A percentile compares a stretch with the other conserved stretches of the same genome.
These are phyloP conservation scores for Rhabdomys pumilio DNA, from an alignment of 2,797 vertebrate species.

Conservation along the genomic window DNA sequence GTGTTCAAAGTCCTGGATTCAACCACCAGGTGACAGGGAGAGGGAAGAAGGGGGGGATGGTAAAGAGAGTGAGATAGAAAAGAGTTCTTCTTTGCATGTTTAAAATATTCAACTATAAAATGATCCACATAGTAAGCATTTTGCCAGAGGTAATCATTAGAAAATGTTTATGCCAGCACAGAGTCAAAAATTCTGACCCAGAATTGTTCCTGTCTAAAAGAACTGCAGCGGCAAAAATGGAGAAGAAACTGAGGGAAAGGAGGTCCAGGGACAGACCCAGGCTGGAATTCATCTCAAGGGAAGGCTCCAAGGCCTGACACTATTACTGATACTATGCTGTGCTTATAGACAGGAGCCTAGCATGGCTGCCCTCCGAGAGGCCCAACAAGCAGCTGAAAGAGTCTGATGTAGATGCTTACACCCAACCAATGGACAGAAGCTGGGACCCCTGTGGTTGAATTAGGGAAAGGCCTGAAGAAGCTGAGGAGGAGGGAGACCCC, in stretches of 20 bases:
- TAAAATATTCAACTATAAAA: neutral
- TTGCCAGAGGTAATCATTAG: neutral
- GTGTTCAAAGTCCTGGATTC: neutral
- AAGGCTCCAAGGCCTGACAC: no score
- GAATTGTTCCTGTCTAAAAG: neutral
- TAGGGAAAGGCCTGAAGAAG: neutral
- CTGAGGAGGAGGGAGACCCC: neutral
- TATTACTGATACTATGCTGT: no score
- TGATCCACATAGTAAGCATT: neutral
- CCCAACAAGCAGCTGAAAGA: neutral
- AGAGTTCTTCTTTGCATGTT: neutral
- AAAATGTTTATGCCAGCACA: neutral
- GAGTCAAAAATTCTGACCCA: neutral
- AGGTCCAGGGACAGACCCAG: neutral
- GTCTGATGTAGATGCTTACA: neutral
- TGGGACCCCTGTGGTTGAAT: neutral
- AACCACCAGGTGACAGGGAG: neutral
- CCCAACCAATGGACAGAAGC: neutral
- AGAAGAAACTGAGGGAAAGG: neutral
- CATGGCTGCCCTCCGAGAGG: no score
- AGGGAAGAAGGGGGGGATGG: neutral
- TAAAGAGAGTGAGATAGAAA: neutral
- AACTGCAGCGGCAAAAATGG: neutral
- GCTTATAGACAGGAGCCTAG: no score
- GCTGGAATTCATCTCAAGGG: no score